Base-by-base conservation (phyloP, 2,888 invertebrate genomes). In the Napeogenes inachia region DNA sequence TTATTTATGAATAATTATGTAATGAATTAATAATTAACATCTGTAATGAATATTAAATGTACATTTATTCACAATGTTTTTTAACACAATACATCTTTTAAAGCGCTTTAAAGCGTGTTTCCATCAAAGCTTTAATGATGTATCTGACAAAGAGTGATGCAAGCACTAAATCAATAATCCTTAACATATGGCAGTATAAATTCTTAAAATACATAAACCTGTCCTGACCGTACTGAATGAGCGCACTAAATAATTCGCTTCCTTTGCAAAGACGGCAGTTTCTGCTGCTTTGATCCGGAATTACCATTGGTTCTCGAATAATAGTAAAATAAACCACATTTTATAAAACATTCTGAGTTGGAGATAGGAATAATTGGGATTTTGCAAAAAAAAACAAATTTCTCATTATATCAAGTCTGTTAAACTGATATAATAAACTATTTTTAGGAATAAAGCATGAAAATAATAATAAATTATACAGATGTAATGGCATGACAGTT, bases 201-300 rank as follows among this genome's bases (percentile, higher is more conserved):
- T 60, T 63, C 54, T 50, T 54, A 56, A 54, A 59, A 62, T 60
- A 66, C 58, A 66, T 66, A 56, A 62, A 64, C 57, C 61, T 58
- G 64, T 64, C 64, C 63, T 45, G 60, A 45, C 60, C 60, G 50
- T 13, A 54, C 54, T 30, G 62, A 62, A 62, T 64, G 64, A 64
- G 60, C 57, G 57, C 61, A 46, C 57, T 66, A 64, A 66, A 66
- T 66, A 66, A 66, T 64, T 60, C 56, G 60, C 78, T 76, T 75
- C 63, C 54, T 56, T 62, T 62, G 64, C 66, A 77, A 79, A 80
- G 80, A 77, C 78, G 71, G 79, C 76, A 78, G 76, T 79, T 77
- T 65, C 70, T 69, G 63, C 70, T 68, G 68, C 66, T 65, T 57
- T 63, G 65, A 63, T 61, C 57, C 56, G 10, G 50, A 50, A 50